Conservation (phyloP, 2,888 invertebrate species). For the Euplexia lucipara region DNA sequence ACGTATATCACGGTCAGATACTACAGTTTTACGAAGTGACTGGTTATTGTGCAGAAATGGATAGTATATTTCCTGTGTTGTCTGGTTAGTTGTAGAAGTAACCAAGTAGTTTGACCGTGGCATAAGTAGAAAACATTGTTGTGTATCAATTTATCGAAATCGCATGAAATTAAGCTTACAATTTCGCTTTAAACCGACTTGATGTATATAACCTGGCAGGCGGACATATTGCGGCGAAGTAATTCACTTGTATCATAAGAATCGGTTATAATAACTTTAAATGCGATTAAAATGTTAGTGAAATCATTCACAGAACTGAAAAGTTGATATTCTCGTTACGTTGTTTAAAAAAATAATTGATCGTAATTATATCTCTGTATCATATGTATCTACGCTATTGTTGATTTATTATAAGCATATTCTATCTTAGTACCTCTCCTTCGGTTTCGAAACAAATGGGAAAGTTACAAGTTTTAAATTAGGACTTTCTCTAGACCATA, state of each 20-base stretch:
- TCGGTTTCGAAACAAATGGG: constrained; percentile 66
- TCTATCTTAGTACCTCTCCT: constrained; percentile 72
- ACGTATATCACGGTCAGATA: constrained; percentile 52
- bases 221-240: constrained; percentile 55
- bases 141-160: constrained; percentile 77
- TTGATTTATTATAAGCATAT: constrained; percentile 88
- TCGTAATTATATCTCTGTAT: constrained; percentile 84
- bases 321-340: constrained; percentile 89
- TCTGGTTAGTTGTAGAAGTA: constrained; percentile 29
- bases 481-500: constrained; percentile 53
- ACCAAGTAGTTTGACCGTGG: constrained; percentile 39
- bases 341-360: constrained; percentile 85
- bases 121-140: constrained; percentile 74
- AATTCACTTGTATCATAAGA: constrained; percentile 62
- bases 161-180: constrained; percentile 80
- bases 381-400: constrained; percentile 87
- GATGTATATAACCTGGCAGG: constrained; percentile 71
- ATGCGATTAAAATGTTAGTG: constrained; percentile 86
- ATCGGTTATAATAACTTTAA: constrained; percentile 70
- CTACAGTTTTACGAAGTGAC: constrained; percentile 11
- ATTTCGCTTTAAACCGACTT: constrained; percentile 80
- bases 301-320: constrained; percentile 91
- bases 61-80: constrained; percentile 29
- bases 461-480: constrained; percentile 51
- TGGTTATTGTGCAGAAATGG: constrained; percentile 32